A percentile compares a stretch with the other conserved stretches of the same genome.
Evolutionary conservation across 2,888 invertebrate species (phyloP).

Genomic region (Lissocephala sabroskyi): DNA sequence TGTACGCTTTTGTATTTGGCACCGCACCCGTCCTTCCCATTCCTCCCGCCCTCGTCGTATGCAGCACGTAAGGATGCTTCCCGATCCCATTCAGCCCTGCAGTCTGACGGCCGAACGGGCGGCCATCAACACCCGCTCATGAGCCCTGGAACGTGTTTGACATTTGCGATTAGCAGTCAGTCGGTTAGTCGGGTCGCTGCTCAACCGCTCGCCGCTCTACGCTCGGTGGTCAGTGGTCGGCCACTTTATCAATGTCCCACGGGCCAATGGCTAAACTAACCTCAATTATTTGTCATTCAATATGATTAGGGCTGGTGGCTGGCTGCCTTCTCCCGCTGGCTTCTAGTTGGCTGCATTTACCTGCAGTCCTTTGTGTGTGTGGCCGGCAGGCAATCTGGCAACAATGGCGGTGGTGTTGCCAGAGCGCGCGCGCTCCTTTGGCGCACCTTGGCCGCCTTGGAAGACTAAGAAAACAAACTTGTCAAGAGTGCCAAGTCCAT

Average conservation of each 20-base stretch:
- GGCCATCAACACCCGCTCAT: slow-evolving; percentile 52
- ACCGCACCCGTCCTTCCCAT: background rate
- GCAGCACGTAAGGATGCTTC: slow-evolving; percentile 13
- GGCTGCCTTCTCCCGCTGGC: too few species aligned
- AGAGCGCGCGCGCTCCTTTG: slow-evolving; percentile 9
- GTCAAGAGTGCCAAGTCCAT: slow-evolving; percentile 19
- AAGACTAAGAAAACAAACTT: slow-evolving; percentile 54
- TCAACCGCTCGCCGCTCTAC: too few species aligned
- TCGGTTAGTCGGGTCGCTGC: slow-evolving; percentile 2
- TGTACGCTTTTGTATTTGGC: slow-evolving; percentile 54
- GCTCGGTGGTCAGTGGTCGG: too few species aligned
- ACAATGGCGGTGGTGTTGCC: slow-evolving; percentile 8
- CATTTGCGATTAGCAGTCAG: slow-evolving; percentile 45
- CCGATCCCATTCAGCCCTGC: background rate
- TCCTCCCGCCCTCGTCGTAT: too few species aligned
- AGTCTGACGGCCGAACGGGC: too few species aligned
- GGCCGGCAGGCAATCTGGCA: slow-evolving; percentile 30
- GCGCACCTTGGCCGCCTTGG: slow-evolving; percentile 22
- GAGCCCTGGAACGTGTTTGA: slow-evolving; percentile 58
- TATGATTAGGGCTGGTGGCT: slow-evolving; percentile 57
- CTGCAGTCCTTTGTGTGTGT: slow-evolving; percentile 7
- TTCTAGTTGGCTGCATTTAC: slow-evolving; percentile 1
- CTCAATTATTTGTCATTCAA: slow-evolving; percentile 63
- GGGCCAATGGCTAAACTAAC: slow-evolving; percentile 53
- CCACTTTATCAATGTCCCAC: slow-evolving; percentile 22